Base-by-base conservation (phyloP, 2,797 vertebrate species). In the Morus bassanus region DNA sequence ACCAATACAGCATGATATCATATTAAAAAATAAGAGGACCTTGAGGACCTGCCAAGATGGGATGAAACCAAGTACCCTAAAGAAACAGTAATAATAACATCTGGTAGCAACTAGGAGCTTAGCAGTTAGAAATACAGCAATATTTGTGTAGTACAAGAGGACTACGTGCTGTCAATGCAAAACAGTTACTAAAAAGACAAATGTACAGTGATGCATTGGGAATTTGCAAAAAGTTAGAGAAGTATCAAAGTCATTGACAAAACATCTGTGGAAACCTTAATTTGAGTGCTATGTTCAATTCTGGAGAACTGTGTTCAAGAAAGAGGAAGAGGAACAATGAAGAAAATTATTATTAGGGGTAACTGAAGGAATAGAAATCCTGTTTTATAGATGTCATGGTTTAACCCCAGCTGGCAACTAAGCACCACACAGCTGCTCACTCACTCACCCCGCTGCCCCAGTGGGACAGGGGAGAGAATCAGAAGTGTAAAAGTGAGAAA, bases 151-250 rank as follows among this genome's bases (percentile, higher is more conserved):
- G 46, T 54, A 69, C 18, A 79, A 69, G 46, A 63, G 30, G 35
- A 73, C 43, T 91, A 65, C 3, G 5, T 95, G 93, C 63, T 89
- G 35, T 89, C 91, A 87, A 11, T 59, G 43, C 27, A 69, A 76
- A 88, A 35, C 18, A 3, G 21, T 79, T 89, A 69, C 24, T 76
- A 57, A 87, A 72, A 87, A 89, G 63, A 46, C 27, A 76, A 85
- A 82, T n/a, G 64, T 65, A 61, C 46, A 69, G 35, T 69, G 30
- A 11, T 69, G 70, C 17, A 43, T 4, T 73, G 81, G 87, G 88
- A 95, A 83, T 95, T 94, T 79, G 39, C 46, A 89, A 15, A 46
- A 78, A 31, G 21, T 81, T 70, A 92, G n/a, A 43, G 30, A 73
- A 85, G 6, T 51, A 73, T 50, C 54, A 61, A 86, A 90, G 50